Conservation (phyloP, 2,113 vertebrate genomes). For the Hemiprocne comata region DNA sequence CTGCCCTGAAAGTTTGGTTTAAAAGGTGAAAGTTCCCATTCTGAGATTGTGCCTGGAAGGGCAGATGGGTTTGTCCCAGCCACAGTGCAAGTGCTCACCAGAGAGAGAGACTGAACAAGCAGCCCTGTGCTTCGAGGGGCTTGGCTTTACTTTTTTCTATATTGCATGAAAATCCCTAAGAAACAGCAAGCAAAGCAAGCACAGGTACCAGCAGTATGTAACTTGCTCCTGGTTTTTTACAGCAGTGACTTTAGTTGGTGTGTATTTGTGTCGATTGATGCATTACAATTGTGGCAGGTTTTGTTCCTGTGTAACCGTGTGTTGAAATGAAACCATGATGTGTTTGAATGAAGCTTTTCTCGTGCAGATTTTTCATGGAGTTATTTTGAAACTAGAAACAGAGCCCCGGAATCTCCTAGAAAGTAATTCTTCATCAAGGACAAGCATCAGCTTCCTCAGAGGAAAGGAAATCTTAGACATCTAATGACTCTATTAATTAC, state of each 20-base stretch:
- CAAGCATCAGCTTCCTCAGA: not conserved
- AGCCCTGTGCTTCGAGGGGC: fast-evolving
- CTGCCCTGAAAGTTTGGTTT: fast-evolving
- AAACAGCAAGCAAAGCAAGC: not conserved
- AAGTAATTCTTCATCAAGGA: not conserved
- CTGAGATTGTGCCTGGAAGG: not conserved
- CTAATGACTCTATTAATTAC: not conserved
- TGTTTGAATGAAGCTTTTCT: not conserved
- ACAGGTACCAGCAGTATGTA: not conserved
- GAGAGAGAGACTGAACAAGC: not conserved
- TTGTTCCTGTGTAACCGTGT: not conserved
- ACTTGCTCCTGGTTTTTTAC: not conserved
- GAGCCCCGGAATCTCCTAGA: not conserved
- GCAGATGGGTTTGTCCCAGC: not conserved
- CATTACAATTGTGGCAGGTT: not conserved
- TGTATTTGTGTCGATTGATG: not conserved
- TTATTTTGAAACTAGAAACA: not conserved
- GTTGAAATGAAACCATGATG: not conserved
- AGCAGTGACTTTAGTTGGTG: not conserved
- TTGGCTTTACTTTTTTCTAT: not conserved
- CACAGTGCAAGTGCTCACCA: not conserved
- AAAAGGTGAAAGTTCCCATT: not conserved
- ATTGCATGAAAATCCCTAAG: not conserved
- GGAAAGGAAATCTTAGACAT: not conserved
- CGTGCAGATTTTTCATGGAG: not conserved